Conservation (phyloP, 2,113 vertebrate species). For the Coturnix japonica region DNA sequence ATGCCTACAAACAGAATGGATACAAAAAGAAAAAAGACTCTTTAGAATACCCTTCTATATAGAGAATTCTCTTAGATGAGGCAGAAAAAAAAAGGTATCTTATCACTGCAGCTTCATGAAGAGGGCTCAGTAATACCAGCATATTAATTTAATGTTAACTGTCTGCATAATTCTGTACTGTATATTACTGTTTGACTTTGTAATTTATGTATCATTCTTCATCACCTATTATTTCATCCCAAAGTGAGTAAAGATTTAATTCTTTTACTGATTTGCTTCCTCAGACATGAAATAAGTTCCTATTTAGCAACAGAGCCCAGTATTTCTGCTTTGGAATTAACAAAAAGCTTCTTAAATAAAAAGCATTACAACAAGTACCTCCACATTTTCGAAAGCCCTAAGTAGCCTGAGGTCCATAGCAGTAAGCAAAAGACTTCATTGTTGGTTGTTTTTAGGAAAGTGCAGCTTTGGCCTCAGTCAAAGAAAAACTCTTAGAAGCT, state of each 20-base stretch:
- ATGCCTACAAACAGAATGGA: slow-evolving; percentile 80
- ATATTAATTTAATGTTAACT: neutral
- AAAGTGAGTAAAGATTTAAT: neutral
- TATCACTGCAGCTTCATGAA: neutral
- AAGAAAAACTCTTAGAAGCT: neutral
- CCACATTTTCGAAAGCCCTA: neutral
- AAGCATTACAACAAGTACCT: neutral
- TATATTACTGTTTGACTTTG: neutral
- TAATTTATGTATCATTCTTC: neutral
- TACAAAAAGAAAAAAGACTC: neutral
- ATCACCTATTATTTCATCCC: neutral
- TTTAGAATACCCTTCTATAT: neutral
- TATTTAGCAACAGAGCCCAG: neutral
- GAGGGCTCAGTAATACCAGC: neutral
- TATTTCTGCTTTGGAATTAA: neutral
- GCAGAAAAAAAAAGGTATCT: neutral
- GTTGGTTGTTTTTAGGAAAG: neutral
- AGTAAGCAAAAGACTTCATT: neutral
- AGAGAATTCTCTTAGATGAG: neutral
- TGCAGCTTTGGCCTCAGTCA: neutral
- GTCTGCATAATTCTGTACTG: neutral
- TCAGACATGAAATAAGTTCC: neutral
- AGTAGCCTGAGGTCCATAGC: neutral
- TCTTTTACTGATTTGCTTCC: neutral
- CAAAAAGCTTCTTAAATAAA: neutral